Percentiles rank a stretch among this genome's conserved stretches.
Conservation (phyloP, 64 coral and sea anemone species). For the Porites australiensis region DNA sequence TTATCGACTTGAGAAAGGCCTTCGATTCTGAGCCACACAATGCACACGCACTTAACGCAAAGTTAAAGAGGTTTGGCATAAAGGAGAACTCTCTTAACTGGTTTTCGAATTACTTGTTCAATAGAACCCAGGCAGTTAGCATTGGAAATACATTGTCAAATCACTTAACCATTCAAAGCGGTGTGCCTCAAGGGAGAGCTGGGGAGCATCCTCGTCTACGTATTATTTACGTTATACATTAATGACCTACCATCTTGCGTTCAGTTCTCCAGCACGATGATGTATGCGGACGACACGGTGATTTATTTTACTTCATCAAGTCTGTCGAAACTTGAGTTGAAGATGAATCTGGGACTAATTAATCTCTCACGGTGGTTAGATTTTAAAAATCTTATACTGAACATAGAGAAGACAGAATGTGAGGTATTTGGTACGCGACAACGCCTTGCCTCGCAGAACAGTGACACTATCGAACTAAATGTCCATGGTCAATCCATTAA, state of each 20-base stretch:
- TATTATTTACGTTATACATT: constrained; percentile 20
- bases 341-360: not conserved
- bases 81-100: constrained; percentile 1
- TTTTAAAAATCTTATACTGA: not conserved
- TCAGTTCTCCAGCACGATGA: not conserved
- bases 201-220: not conserved
- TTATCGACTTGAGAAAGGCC: constrained; percentile 38
- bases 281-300: too few relatives aligned
- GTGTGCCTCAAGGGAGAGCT: not conserved
- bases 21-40: constrained; percentile 36
- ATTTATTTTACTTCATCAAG: not conserved
- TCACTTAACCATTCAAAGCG: not conserved
- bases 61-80: constrained; percentile 8
- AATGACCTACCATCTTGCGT: constrained; percentile 8
- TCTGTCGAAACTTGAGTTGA: not conserved
- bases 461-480: not conserved
- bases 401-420: not conserved
- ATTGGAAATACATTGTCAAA: not conserved
- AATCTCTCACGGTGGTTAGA: not conserved
- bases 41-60: not conserved
- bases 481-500: not conserved
- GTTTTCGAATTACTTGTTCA: constrained; percentile 9
- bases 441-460: not conserved
- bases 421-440: constrained; percentile 12
- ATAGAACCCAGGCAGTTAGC: constrained; percentile 4